Evolutionary conservation across 2,797 vertebrate genomes (phyloP), one percentile per base, ranked within the genome.

Genomic region (Trematomus bernacchii): DNA sequence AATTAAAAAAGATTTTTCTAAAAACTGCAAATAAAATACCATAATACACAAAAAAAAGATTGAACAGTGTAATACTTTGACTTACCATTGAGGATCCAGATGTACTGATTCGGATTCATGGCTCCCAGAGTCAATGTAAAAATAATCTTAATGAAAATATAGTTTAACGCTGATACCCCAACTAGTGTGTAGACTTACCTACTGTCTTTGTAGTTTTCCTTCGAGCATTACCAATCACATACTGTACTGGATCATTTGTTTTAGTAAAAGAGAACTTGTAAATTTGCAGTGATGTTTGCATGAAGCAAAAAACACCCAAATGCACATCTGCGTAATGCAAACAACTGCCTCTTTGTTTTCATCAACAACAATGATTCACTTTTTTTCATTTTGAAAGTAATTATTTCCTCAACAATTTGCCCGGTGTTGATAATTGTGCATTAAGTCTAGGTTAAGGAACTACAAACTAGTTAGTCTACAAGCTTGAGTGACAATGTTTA

Each of bases 201-300:
- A 52, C 9, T 21, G 16, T 58, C 16, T 53, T 10, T 30, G 3
- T 10, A 18, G 8, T 30, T 57, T 61, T 66, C 46, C 19, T 61
- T 9, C 14, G 21, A 66, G 53, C 3, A 0, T 47, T 19, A 27
- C 50, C 18, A 73, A 4, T 70, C 53, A 23, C 19, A 19, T n/a
- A 11, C 37, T 57, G 27, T 33, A n/a, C n/a, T n/a, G 4, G 46
- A 2, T 53, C 2, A 59, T 67, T 66, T 59, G 18, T 51, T 73
- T 19, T 57, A 37, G 12, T 50, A 42, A 33, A 53, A 7, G 47
- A 85, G 46, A 60, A 67, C 52, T 76, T 82, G 69, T 33, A 79
- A 66, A 85, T 64, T 8, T 61, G 12, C 5, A 27, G n/a, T n/a
- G 33, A 43, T 16, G 42, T 79, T 79, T 85, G 68, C 83, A 82